Evolutionary conservation across 1,140 invertebrate genomes (phyloP).

Genomic region (Gryllus bimaculatus): DNA sequence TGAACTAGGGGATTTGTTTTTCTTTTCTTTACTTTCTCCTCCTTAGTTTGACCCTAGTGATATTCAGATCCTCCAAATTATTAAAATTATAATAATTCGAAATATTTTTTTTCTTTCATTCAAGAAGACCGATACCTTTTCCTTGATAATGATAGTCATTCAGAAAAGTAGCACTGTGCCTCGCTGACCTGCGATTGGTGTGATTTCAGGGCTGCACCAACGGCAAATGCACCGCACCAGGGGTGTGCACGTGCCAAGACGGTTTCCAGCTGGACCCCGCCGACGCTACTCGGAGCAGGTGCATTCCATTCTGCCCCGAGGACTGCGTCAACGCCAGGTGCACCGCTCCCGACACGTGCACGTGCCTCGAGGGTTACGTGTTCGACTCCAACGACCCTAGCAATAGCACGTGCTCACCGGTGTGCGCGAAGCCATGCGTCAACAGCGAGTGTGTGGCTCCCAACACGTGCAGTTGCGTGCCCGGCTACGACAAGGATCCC

Average conservation of each 20-base stretch:
- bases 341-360: slow-evolving; percentile 13
- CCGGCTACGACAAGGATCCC: slow-evolving; percentile 20
- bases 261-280: background rate
- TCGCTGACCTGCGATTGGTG: slow-evolving; percentile 22
- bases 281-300: background rate
- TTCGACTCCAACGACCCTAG: slow-evolving; percentile 29
- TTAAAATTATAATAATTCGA: too few species aligned
- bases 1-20: too few species aligned
- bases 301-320: slow-evolving; percentile 30
- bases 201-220: background rate
- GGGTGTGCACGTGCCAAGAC: background rate
- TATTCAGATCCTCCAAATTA: too few species aligned
- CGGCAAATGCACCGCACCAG: slow-evolving; percentile 2
- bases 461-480: slow-evolving; percentile 27
- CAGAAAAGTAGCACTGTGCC: too few species aligned
- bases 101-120: too few species aligned
- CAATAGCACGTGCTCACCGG: slow-evolving; percentile 1
- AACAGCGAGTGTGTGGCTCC: slow-evolving; percentile 26
- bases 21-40: too few species aligned
- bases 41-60: too few species aligned
- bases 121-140: too few species aligned
- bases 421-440: slow-evolving; percentile 20
- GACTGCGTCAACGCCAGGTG: slow-evolving; percentile 13
- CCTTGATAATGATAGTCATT: too few species aligned
- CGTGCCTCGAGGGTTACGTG: slow-evolving; percentile 20